A percentile compares a stretch with the other conserved stretches of the same genome.
phyloP scores from a whole-genome alignment of 2,113 vertebrate genomes.

The Prunella himalayana region DNA sequence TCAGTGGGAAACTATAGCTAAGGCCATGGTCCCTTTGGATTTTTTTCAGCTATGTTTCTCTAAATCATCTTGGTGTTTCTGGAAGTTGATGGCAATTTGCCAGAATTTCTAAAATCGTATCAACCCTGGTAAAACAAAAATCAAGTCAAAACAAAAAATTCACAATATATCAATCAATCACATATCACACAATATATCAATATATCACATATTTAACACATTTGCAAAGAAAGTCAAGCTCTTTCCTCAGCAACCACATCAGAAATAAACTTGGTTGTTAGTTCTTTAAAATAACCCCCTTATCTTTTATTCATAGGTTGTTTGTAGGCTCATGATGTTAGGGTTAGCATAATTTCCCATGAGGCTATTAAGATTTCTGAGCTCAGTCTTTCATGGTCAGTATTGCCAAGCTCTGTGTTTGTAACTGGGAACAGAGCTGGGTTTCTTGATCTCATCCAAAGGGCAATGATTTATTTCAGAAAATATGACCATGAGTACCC shows the following conservation, averaged over 20 bases:
- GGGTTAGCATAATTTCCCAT: neutral
- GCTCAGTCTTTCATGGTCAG: neutral
- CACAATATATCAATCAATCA: neutral
- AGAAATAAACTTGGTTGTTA: conserved; percentile 1
- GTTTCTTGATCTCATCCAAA: neutral
- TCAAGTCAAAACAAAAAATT: neutral
- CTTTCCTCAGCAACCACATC: neutral
- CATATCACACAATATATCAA: too few relatives aligned
- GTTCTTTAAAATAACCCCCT: neutral
- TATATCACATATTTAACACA: neutral
- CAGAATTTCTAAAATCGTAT: neutral
- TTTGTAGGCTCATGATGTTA: neutral
- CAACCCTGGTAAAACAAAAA: neutral
- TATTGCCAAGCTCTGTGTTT: neutral
- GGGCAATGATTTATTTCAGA: neutral
- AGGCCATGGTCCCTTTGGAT: neutral
- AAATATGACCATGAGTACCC: neutral
- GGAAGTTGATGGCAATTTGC: neutral
- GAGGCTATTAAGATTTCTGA: neutral
- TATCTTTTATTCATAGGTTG: neutral
- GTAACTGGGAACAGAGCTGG: neutral
- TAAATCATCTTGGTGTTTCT: neutral
- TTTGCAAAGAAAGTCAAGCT: neutral
- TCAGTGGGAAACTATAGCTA: neutral
- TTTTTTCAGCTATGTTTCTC: neutral